phyloP scores from a whole-genome alignment of 2,797 vertebrate genomes.

The Antennarius maculatus region DNA sequence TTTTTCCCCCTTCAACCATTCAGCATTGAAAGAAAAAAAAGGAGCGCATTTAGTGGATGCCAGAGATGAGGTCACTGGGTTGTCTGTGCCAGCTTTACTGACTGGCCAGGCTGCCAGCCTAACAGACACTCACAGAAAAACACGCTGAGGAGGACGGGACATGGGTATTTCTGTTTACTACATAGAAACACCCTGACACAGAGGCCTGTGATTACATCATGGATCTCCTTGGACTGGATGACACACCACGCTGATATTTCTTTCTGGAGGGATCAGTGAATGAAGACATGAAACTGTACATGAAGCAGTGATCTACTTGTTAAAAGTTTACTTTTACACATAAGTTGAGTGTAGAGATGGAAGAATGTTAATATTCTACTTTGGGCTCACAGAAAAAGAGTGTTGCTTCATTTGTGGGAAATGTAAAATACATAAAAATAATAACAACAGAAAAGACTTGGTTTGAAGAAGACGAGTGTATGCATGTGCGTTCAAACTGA shows the following conservation, averaged over 20 bases:
- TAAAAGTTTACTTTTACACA: slow-evolving; percentile 66
- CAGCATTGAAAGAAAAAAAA: slow-evolving; percentile 57
- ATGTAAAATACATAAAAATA: slow-evolving; percentile 28
- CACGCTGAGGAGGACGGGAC: slow-evolving; percentile 60
- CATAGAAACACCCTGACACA: slow-evolving; percentile 78
- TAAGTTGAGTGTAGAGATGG: slow-evolving; percentile 34
- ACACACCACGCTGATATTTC: slow-evolving; percentile 78
- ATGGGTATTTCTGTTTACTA: slow-evolving; percentile 76
- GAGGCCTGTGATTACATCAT: slow-evolving; percentile 75
- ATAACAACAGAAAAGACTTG: background rate
- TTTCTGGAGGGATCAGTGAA: slow-evolving; percentile 72
- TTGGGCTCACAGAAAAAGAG: slow-evolving; percentile 39
- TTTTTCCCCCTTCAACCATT: slow-evolving; percentile 56
- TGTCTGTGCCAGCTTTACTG: slow-evolving; percentile 73
- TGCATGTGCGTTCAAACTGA: background rate
- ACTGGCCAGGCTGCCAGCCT: slow-evolving; percentile 66
- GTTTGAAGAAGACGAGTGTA: background rate
- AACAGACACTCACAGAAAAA: slow-evolving; percentile 27
- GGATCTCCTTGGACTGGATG: slow-evolving; percentile 70
- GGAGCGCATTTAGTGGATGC: slow-evolving; percentile 72
- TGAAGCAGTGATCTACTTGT: slow-evolving; percentile 65
- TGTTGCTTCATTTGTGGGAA: slow-evolving; percentile 30
- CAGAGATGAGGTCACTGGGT: slow-evolving; percentile 75
- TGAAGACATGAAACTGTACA: slow-evolving; percentile 67
- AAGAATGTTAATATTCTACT: slow-evolving; percentile 38